Base-by-base conservation (phyloP, 1,140 invertebrate species). In the Sycobia sp. region DNA sequence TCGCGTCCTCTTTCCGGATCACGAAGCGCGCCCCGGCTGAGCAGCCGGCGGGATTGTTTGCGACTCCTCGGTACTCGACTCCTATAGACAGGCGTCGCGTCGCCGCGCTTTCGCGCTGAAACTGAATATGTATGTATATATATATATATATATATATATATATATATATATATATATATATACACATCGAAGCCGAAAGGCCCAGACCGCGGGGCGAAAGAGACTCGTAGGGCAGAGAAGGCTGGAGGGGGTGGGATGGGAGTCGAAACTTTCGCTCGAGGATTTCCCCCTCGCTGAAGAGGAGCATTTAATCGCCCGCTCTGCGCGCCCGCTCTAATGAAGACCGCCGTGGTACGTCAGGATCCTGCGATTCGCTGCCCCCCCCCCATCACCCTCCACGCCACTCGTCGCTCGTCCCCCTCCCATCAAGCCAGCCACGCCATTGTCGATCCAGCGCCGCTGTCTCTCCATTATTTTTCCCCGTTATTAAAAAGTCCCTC, bases 381-480 rank as follows among this genome's bases (percentile, higher is more conserved):
- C 10, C 25, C 22, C 7, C 8, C n/a, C n/a, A n/a, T n/a, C n/a
- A n/a, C n/a, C n/a, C n/a, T n/a, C n/a, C n/a, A n/a, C n/a, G n/a
- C n/a, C n/a, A n/a, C n/a, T n/a, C n/a, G n/a, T n/a, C n/a, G n/a
- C n/a, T n/a, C n/a, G n/a, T n/a, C n/a, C n/a, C n/a, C n/a, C n/a
- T n/a, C n/a, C n/a, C n/a, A n/a, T n/a, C n/a, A n/a, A n/a, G n/a
- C n/a, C n/a, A n/a, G n/a, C 39, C 41, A 22, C 13, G 44, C 50
- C 51, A 55, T 62, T 62, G 60, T 62, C 53, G 53, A 44, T 22
- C 44, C 64, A 29, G 57, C 65, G 54, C 70, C 64, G 23, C 46
- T 65, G 67, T 73, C 67, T 74, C 73, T 75, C 69, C 71, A 73
- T 75, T 76, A 74, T 75, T 76, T 76, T 76, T 72, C 55, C 68